These are phyloP conservation scores for Camptogramma bilineatum DNA, from an alignment of 2,888 invertebrate species.

Conservation along the genomic window DNA sequence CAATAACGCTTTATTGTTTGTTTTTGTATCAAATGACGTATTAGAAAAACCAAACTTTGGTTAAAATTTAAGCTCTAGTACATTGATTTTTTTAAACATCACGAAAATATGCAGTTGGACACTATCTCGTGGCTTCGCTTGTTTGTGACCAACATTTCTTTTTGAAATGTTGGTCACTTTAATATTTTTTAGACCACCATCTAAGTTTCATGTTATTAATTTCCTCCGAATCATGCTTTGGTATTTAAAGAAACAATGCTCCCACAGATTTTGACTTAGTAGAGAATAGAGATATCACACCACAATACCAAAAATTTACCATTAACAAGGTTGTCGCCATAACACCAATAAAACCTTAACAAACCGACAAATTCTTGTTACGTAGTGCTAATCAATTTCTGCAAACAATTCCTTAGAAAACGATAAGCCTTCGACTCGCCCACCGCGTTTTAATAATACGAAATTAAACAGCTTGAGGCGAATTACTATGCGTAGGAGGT, in stretches of 20 bases:
- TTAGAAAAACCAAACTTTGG: not conserved
- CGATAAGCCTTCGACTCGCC: conserved; percentile 43
- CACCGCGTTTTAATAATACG: conserved; percentile 43
- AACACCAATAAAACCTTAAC: conserved; percentile 1
- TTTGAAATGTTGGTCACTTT: too few species aligned
- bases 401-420: conserved; percentile 29
- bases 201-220: too few species aligned
- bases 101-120: not conserved
- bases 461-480: conserved; percentile 42
- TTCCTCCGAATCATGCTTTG: too few species aligned
- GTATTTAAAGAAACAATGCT: too few species aligned
- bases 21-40: not conserved
- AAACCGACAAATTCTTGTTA: conserved; percentile 16
- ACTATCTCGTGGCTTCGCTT: too few species aligned
- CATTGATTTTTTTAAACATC: not conserved
- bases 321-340: not conserved
- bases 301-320: too few species aligned
- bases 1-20: not conserved
- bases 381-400: conserved; percentile 26
- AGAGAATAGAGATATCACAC: too few species aligned
- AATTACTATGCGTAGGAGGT: conserved; percentile 45
- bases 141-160: too few species aligned
- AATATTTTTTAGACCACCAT: too few species aligned
- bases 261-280: too few species aligned
- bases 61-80: not conserved